phyloP scores from a whole-genome alignment of 37 sponge, comb jelly and placozoan genomes.

The Beroe ovata region DNA sequence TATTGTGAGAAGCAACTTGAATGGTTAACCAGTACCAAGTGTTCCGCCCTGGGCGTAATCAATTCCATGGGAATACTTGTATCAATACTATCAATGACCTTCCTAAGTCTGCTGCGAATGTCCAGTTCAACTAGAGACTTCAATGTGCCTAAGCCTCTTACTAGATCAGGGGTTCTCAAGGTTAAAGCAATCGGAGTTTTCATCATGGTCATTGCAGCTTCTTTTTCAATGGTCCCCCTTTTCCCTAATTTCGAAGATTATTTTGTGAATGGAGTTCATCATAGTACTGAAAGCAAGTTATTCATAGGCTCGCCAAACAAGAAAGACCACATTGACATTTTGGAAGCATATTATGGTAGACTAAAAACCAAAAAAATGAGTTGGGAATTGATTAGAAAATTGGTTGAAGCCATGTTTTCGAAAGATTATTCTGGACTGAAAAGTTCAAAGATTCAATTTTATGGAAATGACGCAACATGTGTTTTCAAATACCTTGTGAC shows the following conservation, averaged over 20 bases:
- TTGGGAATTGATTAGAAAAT: not conserved
- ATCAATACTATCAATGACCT: not conserved
- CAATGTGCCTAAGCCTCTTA: not conserved
- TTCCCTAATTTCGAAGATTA: not conserved
- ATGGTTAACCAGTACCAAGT: not conserved
- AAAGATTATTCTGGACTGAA: not conserved
- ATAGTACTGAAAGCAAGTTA: not conserved
- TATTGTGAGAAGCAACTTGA: not conserved
- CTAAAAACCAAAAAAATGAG: not conserved
- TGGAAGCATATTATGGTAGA: not conserved
- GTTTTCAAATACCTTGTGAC: not conserved
- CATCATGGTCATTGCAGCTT: not conserved
- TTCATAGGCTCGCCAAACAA: not conserved
- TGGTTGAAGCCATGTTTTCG: not conserved
- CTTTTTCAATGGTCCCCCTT: not conserved
- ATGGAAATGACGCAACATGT: not conserved
- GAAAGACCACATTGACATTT: not conserved
- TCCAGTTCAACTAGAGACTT: not conserved
- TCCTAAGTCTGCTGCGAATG: not conserved
- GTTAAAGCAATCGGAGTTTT: no score
- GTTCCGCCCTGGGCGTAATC: not conserved
- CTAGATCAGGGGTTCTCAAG: not conserved
- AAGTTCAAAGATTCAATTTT: not conserved
- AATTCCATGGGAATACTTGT: not conserved
- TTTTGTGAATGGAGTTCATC: not conserved